phyloP scores from a whole-genome alignment of 2,113 vertebrate genomes.

The Pteruthius melanotis region DNA sequence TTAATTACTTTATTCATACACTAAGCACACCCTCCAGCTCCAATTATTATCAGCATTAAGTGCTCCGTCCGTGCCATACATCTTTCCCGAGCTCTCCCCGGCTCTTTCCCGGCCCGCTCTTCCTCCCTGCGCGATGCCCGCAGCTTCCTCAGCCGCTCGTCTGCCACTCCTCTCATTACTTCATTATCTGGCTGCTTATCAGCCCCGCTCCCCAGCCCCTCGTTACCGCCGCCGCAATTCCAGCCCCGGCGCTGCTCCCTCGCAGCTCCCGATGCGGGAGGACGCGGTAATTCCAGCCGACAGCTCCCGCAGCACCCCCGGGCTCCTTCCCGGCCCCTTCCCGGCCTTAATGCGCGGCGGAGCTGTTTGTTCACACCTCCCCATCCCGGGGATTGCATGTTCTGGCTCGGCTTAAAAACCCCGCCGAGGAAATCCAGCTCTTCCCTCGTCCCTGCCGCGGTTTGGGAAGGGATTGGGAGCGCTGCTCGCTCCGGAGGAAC shows the following conservation, averaged over 20 bases:
- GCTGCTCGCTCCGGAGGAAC: neutral
- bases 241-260: neutral
- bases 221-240: conserved; percentile 19
- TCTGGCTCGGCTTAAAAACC: neutral
- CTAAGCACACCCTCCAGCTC: conserved; percentile 48
- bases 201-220: conserved; percentile 42
- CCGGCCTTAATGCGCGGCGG: neutral
- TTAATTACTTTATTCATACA: conserved; percentile 64
- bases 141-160: neutral
- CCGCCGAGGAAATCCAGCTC: neutral
- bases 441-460: neutral
- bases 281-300: neutral
- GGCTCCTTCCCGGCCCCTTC: neutral
- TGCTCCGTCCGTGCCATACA: neutral
- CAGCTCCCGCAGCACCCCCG: neutral
- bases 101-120: neutral
- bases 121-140: neutral
- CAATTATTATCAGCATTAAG: conserved; percentile 61
- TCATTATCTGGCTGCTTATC: conserved; percentile 33
- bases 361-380: neutral
- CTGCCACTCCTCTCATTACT: conserved; percentile 52
- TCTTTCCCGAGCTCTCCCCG: neutral
- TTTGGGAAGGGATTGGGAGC: neutral
- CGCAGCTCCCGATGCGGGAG: neutral
- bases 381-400: neutral